Evolutionary conservation across 2,888 invertebrate genomes (phyloP), one percentile per base, ranked within the genome.

Genomic region (Melanargia galathea): DNA sequence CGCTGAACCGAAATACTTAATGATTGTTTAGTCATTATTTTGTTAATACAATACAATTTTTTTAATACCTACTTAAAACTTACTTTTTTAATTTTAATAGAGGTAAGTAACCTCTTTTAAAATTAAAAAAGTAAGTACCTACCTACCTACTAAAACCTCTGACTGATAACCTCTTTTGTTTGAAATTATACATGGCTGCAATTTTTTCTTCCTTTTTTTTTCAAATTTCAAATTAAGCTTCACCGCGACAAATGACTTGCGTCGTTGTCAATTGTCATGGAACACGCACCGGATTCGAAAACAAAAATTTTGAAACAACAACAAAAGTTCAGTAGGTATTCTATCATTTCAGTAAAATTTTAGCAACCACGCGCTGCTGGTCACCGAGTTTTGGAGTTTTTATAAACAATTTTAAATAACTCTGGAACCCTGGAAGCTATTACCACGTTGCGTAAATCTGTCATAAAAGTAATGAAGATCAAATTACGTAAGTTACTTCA

Each of bases 401-500:
- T 18, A 18, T 35, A 1, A 51, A 16, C 11, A 33, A 18, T 52
- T 18, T 20, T 56, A 16, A 38, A 52, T 62, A 62, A 46, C 74
- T 79, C 75, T 73, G 77, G 73, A 75, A 75, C 68, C 70, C 73
- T 80, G 75, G 76, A 78, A 73, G 77, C 83, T 84, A 78, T 82
- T 81, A 82, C 78, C 89, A 90, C 86, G 85, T 87, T 87, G 85
- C 84, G 85, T 74, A 90, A 81, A 75, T 90, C 91, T 71, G 89
- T 90, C 82, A 91, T 91, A 74, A 90, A 88, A 85, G 90, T 91
- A 76, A 91, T 91, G 91, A 91, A 91, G 84, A 91, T 91, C 76
- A 90, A 90, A 83, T 78, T 91, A 82, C 91, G 91, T 91, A 73
- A 90, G 91, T 69, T 64, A n/a, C n/a, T 33, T 33, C 20, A 30